Percentiles rank a stretch among this genome's conserved stretches.
Evolutionary conservation across 2,113 vertebrate genomes (phyloP).

Genomic region (Ammodramus savannarum): DNA sequence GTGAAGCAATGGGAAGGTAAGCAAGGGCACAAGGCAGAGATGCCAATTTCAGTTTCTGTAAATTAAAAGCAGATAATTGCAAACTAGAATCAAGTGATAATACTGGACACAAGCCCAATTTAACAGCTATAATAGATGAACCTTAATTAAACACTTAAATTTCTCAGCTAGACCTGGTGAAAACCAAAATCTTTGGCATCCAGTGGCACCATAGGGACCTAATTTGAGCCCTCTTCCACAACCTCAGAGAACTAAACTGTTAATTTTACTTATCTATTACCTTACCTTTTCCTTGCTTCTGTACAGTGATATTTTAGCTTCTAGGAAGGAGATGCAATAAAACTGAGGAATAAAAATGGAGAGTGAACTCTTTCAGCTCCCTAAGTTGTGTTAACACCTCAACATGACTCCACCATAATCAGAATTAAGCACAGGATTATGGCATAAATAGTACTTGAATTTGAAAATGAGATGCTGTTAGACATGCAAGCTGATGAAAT

Average conservation of each 20-base stretch:
- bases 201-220: not conserved
- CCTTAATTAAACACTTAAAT: not conserved
- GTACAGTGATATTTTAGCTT: not conserved
- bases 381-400: not conserved
- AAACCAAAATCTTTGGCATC: not conserved
- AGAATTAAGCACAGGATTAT: not conserved
- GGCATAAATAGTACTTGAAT: not conserved
- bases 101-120: not conserved
- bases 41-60: not conserved
- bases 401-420: not conserved
- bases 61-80: conserved; percentile 18
- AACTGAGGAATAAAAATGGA: not conserved
- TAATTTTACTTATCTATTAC: not conserved
- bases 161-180: not conserved
- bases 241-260: not conserved
- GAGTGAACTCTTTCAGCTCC: not conserved
- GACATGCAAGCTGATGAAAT: not conserved
- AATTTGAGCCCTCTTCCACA: not conserved
- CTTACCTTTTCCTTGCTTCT: not conserved
- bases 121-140: not conserved
- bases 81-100: not conserved
- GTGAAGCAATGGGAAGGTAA: not conserved
- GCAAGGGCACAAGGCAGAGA: not conserved
- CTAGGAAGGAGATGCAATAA: not conserved
- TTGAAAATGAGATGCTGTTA: not conserved